Percentiles rank a stretch among this genome's conserved stretches.
Evolutionary conservation across 1,140 invertebrate species (phyloP).

Genomic region (Microplitis mediator): DNA sequence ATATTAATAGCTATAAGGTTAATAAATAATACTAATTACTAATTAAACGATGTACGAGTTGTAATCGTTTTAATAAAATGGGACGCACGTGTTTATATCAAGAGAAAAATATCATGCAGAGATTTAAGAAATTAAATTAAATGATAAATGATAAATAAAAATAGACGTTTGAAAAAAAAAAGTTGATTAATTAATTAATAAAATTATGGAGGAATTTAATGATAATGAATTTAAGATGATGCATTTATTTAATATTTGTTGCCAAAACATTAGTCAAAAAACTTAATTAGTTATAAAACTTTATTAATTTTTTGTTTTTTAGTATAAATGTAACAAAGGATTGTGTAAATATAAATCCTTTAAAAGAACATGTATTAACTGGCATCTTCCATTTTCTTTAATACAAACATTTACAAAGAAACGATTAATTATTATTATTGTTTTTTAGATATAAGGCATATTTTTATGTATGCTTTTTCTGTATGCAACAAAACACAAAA

Average conservation of each 20-base stretch:
- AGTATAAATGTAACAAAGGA: slow-evolving; percentile 2
- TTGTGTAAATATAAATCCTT: slow-evolving; percentile 35
- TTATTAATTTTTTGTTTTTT: background rate
- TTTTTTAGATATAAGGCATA: slow-evolving; percentile 60
- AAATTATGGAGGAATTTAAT: slow-evolving; percentile 25
- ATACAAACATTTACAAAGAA: slow-evolving; percentile 32
- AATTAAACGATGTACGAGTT: slow-evolving; percentile 3
- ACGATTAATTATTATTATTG: slow-evolving; percentile 32
- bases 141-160: slow-evolving; percentile 20
- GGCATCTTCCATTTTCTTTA: slow-evolving; percentile 52
- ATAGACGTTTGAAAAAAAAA: slow-evolving; percentile 5
- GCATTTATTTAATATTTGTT: slow-evolving; percentile 45
- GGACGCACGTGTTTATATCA: slow-evolving; percentile 38
- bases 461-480: slow-evolving; percentile 65
- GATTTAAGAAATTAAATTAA: slow-evolving; percentile 12
- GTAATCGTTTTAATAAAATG: slow-evolving; percentile 12
- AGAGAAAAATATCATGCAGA: slow-evolving; percentile 27
- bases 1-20: slow-evolving; percentile 57
- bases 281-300: too few species aligned
- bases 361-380: slow-evolving; percentile 46
- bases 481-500: slow-evolving; percentile 56
- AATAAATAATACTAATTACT: slow-evolving; percentile 4
- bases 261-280: slow-evolving; percentile 36
- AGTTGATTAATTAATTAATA: slow-evolving; percentile 12
- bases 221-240: slow-evolving; percentile 32